Base-by-base conservation (phyloP, 2,113 vertebrate genomes). In the Pampusana beccarii region DNA sequence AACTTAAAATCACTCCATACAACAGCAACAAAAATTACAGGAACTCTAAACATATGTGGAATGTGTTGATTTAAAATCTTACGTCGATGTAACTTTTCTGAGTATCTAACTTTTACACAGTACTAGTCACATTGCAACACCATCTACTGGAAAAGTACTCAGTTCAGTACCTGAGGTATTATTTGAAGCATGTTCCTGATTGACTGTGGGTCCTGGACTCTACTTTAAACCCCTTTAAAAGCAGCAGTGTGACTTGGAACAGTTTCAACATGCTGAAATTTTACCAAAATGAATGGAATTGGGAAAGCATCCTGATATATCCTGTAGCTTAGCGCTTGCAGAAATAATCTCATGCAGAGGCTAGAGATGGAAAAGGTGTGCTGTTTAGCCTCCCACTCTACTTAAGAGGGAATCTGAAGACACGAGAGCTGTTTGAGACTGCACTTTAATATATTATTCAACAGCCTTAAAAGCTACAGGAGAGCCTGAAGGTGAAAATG, bases 291-390 rank as follows among this genome's bases (percentile, higher is more conserved):
- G 2, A 60, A 58, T 24, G 13, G 19, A 67, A 64, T 7, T 67
- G 11, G 73, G 29, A 62, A 74, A 87, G 60, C 7, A 31, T 34
- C 11, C 36, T 12, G 36, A 66, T 21, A 57, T 0, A 71, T 9
- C 16, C 28, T 2, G 0, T 26, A n/a, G 40, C n/a, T 90, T 28
- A 60, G 20, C 21, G 36, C 29, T 42, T 71, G 51, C 10, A 74
- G 25, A 87, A 81, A 66, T 54, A 44, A 84, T 9, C 19, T 80
- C 23, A 56, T 5, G 7, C 38, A 75, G 38, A 70, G 10, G 2
- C 1, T 0, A 28, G 10, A 46, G 17, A 28, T 11, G 7, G 5
- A 48, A 57, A 65, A 62, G 23, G 9, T 16, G 5, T 26, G 20
- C 17, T 50, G 17, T 42, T 82, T n/a, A 72, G 34, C 5, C 14